Conservation (phyloP, 2,113 vertebrate genomes). For the Albula glossodonta region DNA sequence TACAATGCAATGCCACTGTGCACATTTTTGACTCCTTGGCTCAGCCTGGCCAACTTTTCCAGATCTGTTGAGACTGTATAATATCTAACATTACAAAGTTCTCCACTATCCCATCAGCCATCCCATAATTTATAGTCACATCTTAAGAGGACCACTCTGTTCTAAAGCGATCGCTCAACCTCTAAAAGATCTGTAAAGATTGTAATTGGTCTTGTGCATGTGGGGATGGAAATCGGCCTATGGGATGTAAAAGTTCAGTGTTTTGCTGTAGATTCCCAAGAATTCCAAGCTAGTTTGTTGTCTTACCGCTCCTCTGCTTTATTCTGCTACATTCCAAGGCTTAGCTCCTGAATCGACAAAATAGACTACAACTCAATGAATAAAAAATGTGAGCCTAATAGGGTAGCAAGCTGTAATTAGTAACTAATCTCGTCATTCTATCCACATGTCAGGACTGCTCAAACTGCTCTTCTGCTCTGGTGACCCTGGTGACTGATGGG, state of each 20-base stretch:
- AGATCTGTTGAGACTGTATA: no score
- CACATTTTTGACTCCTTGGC: no score
- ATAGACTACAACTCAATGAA: no score
- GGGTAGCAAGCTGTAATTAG: background rate
- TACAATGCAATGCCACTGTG: no score
- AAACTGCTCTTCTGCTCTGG: background rate
- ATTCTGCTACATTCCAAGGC: no score
- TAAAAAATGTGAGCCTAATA: no score
- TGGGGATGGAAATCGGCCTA: background rate
- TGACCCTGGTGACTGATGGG: background rate
- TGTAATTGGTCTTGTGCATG: background rate
- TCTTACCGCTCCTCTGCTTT: background rate
- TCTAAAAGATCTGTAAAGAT: background rate
- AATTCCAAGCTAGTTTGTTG: background rate
- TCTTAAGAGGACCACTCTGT: no score
- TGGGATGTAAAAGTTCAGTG: background rate
- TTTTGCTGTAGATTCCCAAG: background rate
- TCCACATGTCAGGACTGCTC: background rate
- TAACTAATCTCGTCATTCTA: background rate
- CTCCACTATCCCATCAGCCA: no score
- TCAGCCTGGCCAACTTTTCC: no score
- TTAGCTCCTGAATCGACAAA: no score
- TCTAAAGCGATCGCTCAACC: background rate
- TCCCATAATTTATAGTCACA: no score
- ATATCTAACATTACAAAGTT: no score